Conservation (phyloP, 2,888 invertebrate species). For the Nysson spinosus region DNA sequence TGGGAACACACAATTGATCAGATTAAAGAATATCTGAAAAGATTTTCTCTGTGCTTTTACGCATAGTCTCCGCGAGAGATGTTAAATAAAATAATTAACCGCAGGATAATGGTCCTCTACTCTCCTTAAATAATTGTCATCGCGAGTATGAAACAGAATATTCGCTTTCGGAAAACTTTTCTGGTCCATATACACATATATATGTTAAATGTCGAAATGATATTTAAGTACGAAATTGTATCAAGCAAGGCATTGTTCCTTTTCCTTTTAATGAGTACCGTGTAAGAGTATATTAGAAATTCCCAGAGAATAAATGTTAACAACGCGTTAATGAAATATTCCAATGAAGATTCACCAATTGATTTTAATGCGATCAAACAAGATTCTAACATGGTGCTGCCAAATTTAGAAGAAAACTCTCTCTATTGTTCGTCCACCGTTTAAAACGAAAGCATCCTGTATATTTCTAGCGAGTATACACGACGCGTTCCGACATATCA, state of each 20-base stretch:
- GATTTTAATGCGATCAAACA: constrained; percentile 25
- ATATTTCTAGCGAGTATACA: constrained; percentile 38
- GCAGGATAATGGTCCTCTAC: constrained; percentile 49
- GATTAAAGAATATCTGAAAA: constrained; percentile 61
- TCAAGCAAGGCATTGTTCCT: constrained; percentile 25
- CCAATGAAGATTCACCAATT: constrained; percentile 6
- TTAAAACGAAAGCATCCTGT: constrained; percentile 16
- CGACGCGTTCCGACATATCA: constrained; percentile 41
- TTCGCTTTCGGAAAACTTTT: constrained; percentile 27
- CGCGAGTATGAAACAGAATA: constrained; percentile 35
- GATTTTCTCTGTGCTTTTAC: constrained; percentile 42
- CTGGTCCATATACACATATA: too few relatives aligned
- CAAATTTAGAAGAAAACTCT: constrained; percentile 22
- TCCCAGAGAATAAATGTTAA: too few relatives aligned
- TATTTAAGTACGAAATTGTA: constrained; percentile 58
- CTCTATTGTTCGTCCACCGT: constrained; percentile 17
- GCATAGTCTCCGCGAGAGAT: constrained; percentile 40
- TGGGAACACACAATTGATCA: constrained; percentile 66
- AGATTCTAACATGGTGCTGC: constrained; percentile 24
- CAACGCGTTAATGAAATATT: neutral
- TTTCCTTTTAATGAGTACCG: constrained; percentile 16
- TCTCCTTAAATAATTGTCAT: constrained; percentile 37
- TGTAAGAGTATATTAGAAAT: constrained; percentile 25
- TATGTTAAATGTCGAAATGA: constrained; percentile 35
- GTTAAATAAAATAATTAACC: constrained; percentile 48